Percentiles rank a stretch among this genome's conserved stretches.
Conservation (phyloP, 2,888 invertebrate genomes). For the Drosophila ezoana region DNA sequence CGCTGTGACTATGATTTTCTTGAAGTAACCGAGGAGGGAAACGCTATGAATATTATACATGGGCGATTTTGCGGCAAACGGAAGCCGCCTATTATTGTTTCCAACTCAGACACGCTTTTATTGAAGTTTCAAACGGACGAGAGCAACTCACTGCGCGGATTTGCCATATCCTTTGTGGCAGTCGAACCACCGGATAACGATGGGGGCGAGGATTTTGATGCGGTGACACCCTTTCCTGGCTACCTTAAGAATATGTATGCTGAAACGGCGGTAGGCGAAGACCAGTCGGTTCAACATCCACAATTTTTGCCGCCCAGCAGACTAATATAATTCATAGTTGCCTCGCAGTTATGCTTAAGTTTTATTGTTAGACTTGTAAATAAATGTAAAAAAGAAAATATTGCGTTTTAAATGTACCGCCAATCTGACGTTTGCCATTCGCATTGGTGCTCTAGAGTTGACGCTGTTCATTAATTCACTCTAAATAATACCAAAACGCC, state of each 20-base stretch:
- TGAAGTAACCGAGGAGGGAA: slow-evolving; percentile 93
- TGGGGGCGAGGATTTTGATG: slow-evolving; percentile 78
- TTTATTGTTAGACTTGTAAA: slow-evolving; percentile 57
- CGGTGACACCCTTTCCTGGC: slow-evolving; percentile 84
- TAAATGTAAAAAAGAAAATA: slow-evolving; percentile 30
- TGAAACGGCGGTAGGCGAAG: slow-evolving; percentile 40
- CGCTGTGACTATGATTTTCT: slow-evolving; percentile 97
- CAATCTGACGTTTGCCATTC: slow-evolving; percentile 20
- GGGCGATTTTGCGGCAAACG: slow-evolving; percentile 95
- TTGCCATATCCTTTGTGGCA: slow-evolving; percentile 94
- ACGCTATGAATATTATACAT: slow-evolving; percentile 87
- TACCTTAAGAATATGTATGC: slow-evolving; percentile 82
- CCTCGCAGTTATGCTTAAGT: slow-evolving; percentile 4
- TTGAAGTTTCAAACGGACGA: slow-evolving; percentile 96
- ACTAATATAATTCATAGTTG: slow-evolving; percentile 30
- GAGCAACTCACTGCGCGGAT: slow-evolving; percentile 95
- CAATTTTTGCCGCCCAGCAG: slow-evolving; percentile 47
- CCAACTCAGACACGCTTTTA: slow-evolving; percentile 94
- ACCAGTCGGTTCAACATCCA: slow-evolving; percentile 1
- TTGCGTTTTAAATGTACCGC: slow-evolving; percentile 3
- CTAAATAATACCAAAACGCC: slow-evolving; percentile 48
- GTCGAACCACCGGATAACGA: slow-evolving; percentile 87
- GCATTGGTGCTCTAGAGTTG: not conserved
- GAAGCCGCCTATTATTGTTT: slow-evolving; percentile 93
- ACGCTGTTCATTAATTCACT: not conserved